Evolutionary conservation across 2,113 vertebrate species (phyloP), one percentile per base, ranked within the genome.

Genomic region (Sigmodon hispidus): DNA sequence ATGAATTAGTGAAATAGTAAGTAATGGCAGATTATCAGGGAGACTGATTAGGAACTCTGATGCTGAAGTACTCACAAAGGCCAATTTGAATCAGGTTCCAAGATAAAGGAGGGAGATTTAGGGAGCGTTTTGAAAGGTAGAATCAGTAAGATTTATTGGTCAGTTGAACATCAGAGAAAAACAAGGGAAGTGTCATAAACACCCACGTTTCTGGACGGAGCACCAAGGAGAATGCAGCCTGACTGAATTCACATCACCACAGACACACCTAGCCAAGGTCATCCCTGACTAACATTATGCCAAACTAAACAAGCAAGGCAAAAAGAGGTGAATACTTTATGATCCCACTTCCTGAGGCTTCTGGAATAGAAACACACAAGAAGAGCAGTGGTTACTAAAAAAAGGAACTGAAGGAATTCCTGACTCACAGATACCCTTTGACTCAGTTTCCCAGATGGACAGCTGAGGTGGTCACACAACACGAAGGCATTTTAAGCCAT

Each of bases 231-330:
- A 21, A 65, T 0, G 19, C 10, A 5, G 63, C 3, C 63, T 43
- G 7, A 50, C 34, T 24, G 59, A 45, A 17, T 12, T 45, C 26
- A 48, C 0, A 9, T 57, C 11, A 4, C 16, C 13, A 63, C 3
- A 0, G 7, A 55, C 48, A 43, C 40, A 59, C 34, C 2, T 73
- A 70, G 93, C 29, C 76, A 65, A 91, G 69, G 69, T 15, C 26
- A 72, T 73, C 48, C 91, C 88, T 36, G 1, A 55, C 40, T 65
- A 67, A 84, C 55, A 31, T 89, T 48, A 72, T 40, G 50, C 61
- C 45, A 45, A 89, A 52, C 81, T 45, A 93, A 90, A 92, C 90
- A 91, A 90, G 26, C 85, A 76, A 90, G 88, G 80, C 75, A 79
- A n/a, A 29, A 52, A 93, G 59, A 34, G 40, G 63, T 34, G 83